Base-by-base conservation (phyloP, 2,113 vertebrate species). In the Lathamus discolor region DNA sequence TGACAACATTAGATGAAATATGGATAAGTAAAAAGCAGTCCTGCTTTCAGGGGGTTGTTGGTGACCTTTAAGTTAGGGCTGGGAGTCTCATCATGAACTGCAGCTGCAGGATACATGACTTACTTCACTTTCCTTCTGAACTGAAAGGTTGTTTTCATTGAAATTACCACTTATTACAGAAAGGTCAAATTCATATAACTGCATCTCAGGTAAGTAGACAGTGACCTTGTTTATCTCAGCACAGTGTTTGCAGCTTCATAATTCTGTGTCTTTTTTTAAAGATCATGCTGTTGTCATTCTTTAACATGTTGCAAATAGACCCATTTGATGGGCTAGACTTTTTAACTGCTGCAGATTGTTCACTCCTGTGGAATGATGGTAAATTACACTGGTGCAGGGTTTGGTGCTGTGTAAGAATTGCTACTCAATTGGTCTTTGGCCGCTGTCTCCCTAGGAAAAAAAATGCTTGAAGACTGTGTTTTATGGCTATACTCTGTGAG, bases 11-110 rank as follows among this genome's bases (percentile, higher is more conserved):
- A 9, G 20, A 1, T 55, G 54, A 67, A 62, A 61, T 2, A 39
- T 54, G 57, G 31, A 18, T 48, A 67, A 77, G 39, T 29, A 82
- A 75, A 91, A 83, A 95, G 86, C 92, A 48, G 33, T 61, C 62
- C 89, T 35, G 12, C 88, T 95, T 92, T 88, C 92, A 90, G 39
- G 92, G 76, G 82, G 27, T 83, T 83, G 54, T 37, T 80, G 74
- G 77, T 95, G 95, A 95, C 93, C 72, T 97, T 97, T 95, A 96
- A 66, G 69, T 96, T 89, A 96, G 79, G 78, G 52, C 92, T 85
- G 90, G 86, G 59, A 83, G 83, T 97, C 96, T 94, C 87, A 90
- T 92, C 91, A 92, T 83, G 29, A 76, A 95, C 88, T 92, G 85
- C 39, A 80, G 31, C 83, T 57, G 83, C 83, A 83, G 19, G 64